Percentiles rank a stretch among this genome's conserved stretches.
Conservation (phyloP, 2,888 invertebrate species). For the Drosophila setosimentum region DNA sequence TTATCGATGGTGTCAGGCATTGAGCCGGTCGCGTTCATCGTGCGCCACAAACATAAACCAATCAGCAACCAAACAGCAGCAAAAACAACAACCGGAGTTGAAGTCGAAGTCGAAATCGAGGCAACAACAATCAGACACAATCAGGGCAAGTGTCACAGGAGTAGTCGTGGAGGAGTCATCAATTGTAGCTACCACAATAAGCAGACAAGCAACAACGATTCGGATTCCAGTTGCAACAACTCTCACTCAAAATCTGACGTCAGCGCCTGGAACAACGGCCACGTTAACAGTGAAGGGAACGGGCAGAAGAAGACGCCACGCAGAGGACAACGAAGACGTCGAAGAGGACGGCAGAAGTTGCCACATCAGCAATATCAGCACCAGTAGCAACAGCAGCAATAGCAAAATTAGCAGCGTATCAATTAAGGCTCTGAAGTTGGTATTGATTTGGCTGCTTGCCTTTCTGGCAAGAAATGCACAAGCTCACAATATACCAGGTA, state of each 20-base stretch:
- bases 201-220: constrained; percentile 43
- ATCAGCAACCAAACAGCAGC: constrained; percentile 42
- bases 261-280: constrained; percentile 55
- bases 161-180: constrained; percentile 16
- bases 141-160: constrained; percentile 41
- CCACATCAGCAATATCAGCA: constrained; percentile 36
- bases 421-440: constrained; percentile 73
- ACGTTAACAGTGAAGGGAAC: constrained; percentile 70
- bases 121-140: constrained; percentile 52
- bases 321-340: constrained; percentile 49
- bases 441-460: constrained; percentile 81
- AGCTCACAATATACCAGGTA: constrained; percentile 85
- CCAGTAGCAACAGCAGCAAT: constrained; percentile 28
- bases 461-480: constrained; percentile 82
- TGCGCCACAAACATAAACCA: constrained; percentile 82
- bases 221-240: constrained; percentile 50
- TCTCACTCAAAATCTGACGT: constrained; percentile 36
- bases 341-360: constrained; percentile 51
- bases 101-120: constrained; percentile 25
- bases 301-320: constrained; percentile 50
- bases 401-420: constrained; percentile 44
- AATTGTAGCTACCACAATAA: constrained; percentile 36
- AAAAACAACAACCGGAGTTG: neutral
- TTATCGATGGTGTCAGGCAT: constrained; percentile 88
- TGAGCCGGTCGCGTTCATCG: constrained; percentile 87